These are phyloP conservation scores for Neogobius melanostomus DNA, from an alignment of 2,113 vertebrate genomes.

Conservation along the genomic window DNA sequence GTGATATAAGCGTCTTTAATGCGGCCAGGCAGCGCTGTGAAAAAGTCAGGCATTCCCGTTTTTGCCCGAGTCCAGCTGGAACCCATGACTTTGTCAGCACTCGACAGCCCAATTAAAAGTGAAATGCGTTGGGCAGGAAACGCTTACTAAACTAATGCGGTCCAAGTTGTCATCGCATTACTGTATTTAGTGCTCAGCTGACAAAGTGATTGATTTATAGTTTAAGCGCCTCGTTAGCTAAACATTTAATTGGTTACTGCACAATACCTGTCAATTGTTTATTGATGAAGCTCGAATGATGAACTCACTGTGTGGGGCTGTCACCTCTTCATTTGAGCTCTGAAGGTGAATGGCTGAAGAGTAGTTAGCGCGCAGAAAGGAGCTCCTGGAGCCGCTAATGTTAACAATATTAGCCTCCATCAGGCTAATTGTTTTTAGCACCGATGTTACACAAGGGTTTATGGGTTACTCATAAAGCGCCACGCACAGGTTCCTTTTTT, in stretches of 20 bases:
- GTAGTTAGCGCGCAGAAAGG: background rate
- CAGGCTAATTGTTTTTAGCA: too few relatives aligned
- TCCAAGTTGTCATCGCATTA: background rate
- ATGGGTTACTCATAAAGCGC: too few relatives aligned
- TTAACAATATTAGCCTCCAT: too few relatives aligned
- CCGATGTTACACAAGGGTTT: too few relatives aligned
- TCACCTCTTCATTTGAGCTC: background rate
- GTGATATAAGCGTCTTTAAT: background rate
- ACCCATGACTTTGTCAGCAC: background rate
- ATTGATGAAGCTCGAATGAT: conserved; percentile 1
- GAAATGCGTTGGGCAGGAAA: background rate
- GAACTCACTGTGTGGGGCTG: background rate
- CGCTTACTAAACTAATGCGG: background rate
- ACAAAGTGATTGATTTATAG: conserved; percentile 5
- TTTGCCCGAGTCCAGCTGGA: conserved; percentile 3
- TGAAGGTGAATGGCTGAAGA: background rate
- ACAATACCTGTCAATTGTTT: background rate
- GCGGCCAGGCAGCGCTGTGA: background rate
- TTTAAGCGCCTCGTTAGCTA: background rate
- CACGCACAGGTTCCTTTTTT: too few relatives aligned
- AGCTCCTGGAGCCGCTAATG: too few relatives aligned
- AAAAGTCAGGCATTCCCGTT: background rate
- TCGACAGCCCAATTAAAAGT: conserved; percentile 10
- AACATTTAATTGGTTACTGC: conserved; percentile 6
- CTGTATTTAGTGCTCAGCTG: background rate